These are phyloP conservation scores for Pycnonotus jocosus DNA, from an alignment of 2,113 vertebrate species.

Conservation along the genomic window DNA sequence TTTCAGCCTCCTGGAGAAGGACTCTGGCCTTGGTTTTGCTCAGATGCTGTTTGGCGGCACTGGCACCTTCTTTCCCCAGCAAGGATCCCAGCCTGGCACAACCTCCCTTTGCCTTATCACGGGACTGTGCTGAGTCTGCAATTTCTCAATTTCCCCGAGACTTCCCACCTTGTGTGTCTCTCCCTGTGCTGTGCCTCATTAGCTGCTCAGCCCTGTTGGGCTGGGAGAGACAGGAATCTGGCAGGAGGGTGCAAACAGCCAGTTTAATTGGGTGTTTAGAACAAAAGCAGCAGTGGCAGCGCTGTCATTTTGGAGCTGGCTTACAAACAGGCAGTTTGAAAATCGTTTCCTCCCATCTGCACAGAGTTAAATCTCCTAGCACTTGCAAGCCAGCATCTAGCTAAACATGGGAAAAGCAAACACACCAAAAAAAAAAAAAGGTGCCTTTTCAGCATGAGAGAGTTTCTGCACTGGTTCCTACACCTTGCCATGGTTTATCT, in stretches of 20 bases:
- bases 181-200: conserved; percentile 59
- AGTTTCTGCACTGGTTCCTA: neutral
- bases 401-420: neutral
- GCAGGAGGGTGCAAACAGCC: conserved; percentile 59
- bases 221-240: conserved; percentile 55
- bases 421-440: neutral
- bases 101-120: neutral
- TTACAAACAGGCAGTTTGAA: conserved; percentile 46
- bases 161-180: neutral
- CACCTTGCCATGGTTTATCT: neutral
- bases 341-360: conserved; percentile 25
- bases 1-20: neutral
- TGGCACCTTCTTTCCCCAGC: neutral
- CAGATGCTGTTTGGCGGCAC: neutral
- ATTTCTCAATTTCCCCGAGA: neutral
- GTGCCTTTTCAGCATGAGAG: neutral
- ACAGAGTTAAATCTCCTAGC: conserved; percentile 1
- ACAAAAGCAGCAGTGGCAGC: conserved; percentile 27
- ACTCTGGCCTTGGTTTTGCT: neutral
- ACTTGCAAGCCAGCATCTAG: accelerated
- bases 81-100: neutral
- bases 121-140: neutral
- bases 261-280: conserved; percentile 69
- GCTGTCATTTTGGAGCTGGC: conserved; percentile 27
- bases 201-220: conserved; percentile 40